A percentile compares a stretch with the other conserved stretches of the same genome.
Evolutionary conservation across 2,888 invertebrate species (phyloP).

Genomic region (Agrotis exclamationis): DNA sequence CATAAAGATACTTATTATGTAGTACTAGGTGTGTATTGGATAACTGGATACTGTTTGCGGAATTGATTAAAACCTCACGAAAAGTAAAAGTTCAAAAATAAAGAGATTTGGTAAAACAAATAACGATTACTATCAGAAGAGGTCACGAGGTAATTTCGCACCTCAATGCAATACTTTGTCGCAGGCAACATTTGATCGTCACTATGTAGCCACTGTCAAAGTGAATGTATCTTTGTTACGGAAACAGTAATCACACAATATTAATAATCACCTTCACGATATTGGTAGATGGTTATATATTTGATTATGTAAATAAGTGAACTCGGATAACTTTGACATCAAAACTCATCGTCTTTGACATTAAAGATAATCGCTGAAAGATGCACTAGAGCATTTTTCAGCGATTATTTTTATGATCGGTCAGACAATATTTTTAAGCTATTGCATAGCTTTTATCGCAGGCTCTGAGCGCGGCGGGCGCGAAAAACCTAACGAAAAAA

Average conservation of each 20-base stretch:
- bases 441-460: too few species aligned
- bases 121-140: neutral
- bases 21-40: neutral
- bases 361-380: too few species aligned
- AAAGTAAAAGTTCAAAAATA: neutral
- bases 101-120: conserved; percentile 38
- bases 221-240: neutral
- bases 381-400: too few species aligned
- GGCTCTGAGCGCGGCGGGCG: too few species aligned
- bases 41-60: neutral
- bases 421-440: too few species aligned
- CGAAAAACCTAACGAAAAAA: too few species aligned
- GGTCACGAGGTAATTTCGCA: conserved; percentile 31
- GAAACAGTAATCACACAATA: neutral
- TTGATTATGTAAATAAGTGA: neutral
- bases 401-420: too few species aligned
- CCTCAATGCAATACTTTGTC: neutral
- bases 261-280: neutral
- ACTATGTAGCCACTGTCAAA: neutral
- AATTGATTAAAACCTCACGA: neutral
- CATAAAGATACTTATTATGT: neutral
- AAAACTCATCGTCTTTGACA: too few species aligned
- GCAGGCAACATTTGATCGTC: neutral
- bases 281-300: neutral
- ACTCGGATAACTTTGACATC: neutral